Evolutionary conservation across 1,140 invertebrate genomes (phyloP).

Genomic region (Caenorhabditis inopinata): DNA sequence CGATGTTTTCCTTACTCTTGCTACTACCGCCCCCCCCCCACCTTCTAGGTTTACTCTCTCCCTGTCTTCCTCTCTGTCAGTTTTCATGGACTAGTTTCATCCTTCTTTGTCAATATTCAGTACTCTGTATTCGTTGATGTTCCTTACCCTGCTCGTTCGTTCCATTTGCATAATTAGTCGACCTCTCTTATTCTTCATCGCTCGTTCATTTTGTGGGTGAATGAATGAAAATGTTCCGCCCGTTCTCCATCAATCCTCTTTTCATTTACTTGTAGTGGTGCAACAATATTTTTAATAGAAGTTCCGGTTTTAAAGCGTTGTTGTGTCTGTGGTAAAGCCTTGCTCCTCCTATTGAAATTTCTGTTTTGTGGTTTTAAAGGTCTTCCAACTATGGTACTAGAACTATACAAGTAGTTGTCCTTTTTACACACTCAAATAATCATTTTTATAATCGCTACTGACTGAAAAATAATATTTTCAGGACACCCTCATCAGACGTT

Average conservation of each 20-base stretch:
- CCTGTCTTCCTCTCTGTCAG: not conserved
- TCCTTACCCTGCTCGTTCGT: not conserved
- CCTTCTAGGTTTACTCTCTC: not conserved
- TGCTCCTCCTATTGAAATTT: too few relatives aligned
- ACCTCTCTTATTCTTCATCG: not conserved
- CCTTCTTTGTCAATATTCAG: not conserved
- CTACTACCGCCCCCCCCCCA: too few relatives aligned
- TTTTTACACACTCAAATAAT: too few relatives aligned
- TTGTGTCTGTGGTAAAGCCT: too few relatives aligned
- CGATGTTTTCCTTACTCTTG: too few relatives aligned
- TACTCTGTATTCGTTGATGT: not conserved
- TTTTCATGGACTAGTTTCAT: constrained; percentile 23
- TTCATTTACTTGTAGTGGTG: not conserved
- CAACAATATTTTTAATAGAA: not conserved
- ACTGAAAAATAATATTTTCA: too few relatives aligned
- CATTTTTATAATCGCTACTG: too few relatives aligned
- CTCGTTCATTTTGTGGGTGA: not conserved
- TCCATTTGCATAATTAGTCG: constrained; percentile 34
- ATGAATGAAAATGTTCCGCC: constrained; percentile 12
- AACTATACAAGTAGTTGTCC: not conserved
- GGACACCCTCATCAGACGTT: constrained; percentile 3
- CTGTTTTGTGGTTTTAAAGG: too few relatives aligned
- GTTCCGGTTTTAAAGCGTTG: too few relatives aligned
- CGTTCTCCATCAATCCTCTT: not conserved
- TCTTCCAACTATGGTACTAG: too few relatives aligned